phyloP scores from a whole-genome alignment of 2,113 vertebrate genomes.

The Pipa parva region DNA sequence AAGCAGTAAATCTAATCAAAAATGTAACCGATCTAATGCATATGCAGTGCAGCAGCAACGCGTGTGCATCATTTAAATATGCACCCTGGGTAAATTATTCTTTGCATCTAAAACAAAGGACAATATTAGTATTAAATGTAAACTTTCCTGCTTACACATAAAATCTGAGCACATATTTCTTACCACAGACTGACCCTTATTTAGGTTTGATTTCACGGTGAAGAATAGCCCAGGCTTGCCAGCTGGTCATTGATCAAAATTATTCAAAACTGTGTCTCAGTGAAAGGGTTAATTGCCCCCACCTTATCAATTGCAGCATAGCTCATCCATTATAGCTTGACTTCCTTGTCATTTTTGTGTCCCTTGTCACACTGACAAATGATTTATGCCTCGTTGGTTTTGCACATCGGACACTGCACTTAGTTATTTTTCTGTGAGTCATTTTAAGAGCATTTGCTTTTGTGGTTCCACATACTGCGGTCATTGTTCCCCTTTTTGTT shows the following conservation, averaged over 20 bases:
- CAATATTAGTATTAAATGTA: no score
- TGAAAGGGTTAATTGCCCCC: conserved; percentile 34
- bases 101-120: no score
- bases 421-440: conserved; percentile 42
- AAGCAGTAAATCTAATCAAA: no score
- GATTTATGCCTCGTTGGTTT: conserved; percentile 42
- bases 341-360: conserved; percentile 40
- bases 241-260: conserved; percentile 19
- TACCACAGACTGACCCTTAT: no score
- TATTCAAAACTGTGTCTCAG: conserved; percentile 7
- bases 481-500: conserved; percentile 23
- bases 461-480: not conserved
- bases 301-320: conserved; percentile 30
- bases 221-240: not conserved
- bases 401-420: conserved; percentile 39
- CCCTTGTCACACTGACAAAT: conserved; percentile 43
- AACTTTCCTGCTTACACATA: no score
- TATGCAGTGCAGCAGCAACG: no score
- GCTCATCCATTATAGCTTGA: conserved; percentile 43
- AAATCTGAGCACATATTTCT: no score
- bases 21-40: no score
- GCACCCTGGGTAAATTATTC: no score
- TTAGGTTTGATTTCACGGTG: no score
- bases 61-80: no score
- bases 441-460: conserved; percentile 35